These are phyloP conservation scores for Mus minutoides DNA, from an alignment of 2,797 vertebrate species.

Conservation along the genomic window DNA sequence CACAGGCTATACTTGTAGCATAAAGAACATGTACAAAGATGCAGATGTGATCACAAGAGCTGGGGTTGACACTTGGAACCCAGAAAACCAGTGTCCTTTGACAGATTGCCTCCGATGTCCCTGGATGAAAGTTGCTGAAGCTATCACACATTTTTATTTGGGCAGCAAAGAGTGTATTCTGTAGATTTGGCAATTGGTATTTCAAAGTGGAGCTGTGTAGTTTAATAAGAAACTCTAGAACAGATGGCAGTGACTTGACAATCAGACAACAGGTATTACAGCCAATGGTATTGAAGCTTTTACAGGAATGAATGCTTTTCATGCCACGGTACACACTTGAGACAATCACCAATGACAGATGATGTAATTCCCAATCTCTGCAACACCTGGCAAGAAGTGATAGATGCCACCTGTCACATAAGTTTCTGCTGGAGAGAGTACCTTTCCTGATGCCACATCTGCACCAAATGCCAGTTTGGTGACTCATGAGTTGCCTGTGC, in stretches of 20 bases:
- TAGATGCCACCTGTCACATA: background rate
- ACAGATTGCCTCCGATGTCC: background rate
- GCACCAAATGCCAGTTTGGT: constrained; percentile 15
- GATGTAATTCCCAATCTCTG: background rate
- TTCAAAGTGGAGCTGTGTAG: background rate
- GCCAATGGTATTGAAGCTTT: background rate
- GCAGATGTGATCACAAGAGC: background rate
- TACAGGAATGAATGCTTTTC: background rate
- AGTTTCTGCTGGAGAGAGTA: background rate
- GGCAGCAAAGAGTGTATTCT: background rate
- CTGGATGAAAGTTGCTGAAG: constrained; percentile 16
- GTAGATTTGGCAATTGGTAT: background rate
- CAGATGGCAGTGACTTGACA: background rate
- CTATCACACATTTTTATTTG: constrained; percentile 11
- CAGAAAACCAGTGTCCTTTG: background rate
- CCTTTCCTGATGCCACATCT: background rate
- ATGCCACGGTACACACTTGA: background rate
- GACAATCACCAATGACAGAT: background rate
- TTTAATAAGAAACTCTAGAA: constrained; percentile 38
- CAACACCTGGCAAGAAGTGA: background rate
- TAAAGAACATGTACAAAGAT: background rate
- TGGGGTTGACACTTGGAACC: background rate
- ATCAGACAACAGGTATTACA: background rate
- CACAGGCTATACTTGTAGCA: background rate
- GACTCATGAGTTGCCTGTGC: background rate